phyloP scores from a whole-genome alignment of 2,797 vertebrate genomes.

The Catamblyrhynchus diadema region DNA sequence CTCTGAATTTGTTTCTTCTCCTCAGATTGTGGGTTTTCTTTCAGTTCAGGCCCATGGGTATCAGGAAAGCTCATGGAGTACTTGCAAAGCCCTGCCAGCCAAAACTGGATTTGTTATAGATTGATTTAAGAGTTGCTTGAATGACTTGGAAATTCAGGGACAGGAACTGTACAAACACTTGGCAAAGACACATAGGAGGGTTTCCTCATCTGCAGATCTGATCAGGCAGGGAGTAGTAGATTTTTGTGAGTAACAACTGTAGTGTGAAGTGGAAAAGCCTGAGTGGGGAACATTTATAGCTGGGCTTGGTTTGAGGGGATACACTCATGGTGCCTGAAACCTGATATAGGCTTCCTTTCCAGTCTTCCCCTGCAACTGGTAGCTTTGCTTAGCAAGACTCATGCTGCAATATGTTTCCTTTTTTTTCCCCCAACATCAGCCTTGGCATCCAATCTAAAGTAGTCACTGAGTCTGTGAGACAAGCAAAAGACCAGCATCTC shows the following conservation, averaged over 20 bases:
- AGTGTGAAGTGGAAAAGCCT: background rate
- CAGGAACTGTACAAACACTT: background rate
- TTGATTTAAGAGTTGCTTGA: slow-evolving; percentile 6
- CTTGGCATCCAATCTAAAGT: background rate
- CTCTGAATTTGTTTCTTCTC: slow-evolving; percentile 4
- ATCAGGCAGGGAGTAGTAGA: background rate
- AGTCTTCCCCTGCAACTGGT: background rate
- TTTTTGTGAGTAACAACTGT: background rate
- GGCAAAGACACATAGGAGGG: background rate
- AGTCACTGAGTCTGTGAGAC: background rate
- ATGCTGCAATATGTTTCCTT: background rate
- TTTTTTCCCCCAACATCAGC: background rate
- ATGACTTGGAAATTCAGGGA: background rate
- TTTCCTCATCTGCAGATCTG: background rate
- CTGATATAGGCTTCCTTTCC: background rate
- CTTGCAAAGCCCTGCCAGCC: slow-evolving; percentile 11
- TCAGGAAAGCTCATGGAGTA: background rate
- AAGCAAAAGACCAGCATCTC: background rate
- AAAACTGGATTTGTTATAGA: slow-evolving; percentile 18
- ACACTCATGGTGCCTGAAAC: background rate
- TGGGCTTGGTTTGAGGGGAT: background rate
- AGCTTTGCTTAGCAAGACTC: background rate
- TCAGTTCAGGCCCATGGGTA: background rate
- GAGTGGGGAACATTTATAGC: background rate
- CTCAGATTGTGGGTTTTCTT: slow-evolving; percentile 4